Percentiles rank a stretch among this genome's conserved stretches.
Evolutionary conservation across 2,888 invertebrate species (phyloP).

Genomic region (Siphlonurus alternatus): DNA sequence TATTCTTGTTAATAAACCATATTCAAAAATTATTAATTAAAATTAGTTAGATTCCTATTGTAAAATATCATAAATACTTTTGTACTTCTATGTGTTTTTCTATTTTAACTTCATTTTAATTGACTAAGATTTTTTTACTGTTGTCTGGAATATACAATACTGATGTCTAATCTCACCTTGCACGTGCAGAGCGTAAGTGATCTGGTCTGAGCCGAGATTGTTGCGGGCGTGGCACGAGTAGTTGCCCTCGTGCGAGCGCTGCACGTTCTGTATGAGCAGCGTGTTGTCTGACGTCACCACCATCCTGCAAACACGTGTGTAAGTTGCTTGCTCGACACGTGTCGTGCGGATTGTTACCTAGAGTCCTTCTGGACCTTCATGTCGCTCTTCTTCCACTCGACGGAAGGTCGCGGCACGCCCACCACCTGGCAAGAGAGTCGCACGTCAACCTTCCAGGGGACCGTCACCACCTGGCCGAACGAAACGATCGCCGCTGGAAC

Average conservation of each 20-base stretch:
- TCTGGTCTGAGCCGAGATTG: constrained; percentile 32
- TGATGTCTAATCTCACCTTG: too few relatives aligned
- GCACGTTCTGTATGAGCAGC: constrained; percentile 31
- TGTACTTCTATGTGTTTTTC: too few relatives aligned
- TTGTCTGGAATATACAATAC: too few relatives aligned
- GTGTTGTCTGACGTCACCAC: constrained; percentile 32
- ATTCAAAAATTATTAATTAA: neutral
- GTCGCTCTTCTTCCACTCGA: constrained; percentile 34
- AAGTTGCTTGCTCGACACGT: neutral
- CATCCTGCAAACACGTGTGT: constrained; percentile 18
- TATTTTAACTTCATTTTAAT: too few relatives aligned
- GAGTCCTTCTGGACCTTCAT: constrained; percentile 20
- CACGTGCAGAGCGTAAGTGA: constrained; percentile 33
- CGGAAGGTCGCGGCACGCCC: constrained; percentile 29
- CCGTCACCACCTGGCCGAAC: constrained; percentile 34
- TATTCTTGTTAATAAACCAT: neutral
- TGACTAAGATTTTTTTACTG: too few relatives aligned
- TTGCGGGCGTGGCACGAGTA: constrained; percentile 36
- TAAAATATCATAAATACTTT: too few relatives aligned
- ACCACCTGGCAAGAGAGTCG: constrained; percentile 34
- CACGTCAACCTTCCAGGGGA: constrained; percentile 35
- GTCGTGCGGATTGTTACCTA: constrained; percentile 1
- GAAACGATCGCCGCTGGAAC: constrained; percentile 39
- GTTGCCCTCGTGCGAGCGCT: constrained; percentile 34
- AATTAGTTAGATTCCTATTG: too few relatives aligned